Evolutionary conservation across 2,888 invertebrate genomes (phyloP).

Genomic region (Phalangium opilio): DNA sequence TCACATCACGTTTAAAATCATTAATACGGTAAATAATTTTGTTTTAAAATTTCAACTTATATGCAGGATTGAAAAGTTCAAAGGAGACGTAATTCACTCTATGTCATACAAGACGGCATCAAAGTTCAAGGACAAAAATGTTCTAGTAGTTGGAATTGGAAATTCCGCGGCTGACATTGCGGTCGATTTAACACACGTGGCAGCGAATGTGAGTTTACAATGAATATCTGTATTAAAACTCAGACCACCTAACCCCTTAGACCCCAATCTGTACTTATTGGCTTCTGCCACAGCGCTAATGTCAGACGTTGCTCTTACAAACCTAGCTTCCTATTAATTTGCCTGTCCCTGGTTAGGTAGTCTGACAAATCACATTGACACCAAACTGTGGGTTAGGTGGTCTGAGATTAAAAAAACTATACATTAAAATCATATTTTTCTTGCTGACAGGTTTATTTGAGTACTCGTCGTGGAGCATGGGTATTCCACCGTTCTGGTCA

Average conservation of each 20-base stretch:
- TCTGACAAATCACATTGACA: no score
- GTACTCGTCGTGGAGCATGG: slow-evolving; percentile 36
- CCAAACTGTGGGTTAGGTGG: no score
- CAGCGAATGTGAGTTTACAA: slow-evolving; percentile 22
- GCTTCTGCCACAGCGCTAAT: no score
- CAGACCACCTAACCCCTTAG: not conserved
- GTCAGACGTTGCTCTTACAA: no score
- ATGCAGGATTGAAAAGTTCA: slow-evolving; percentile 22
- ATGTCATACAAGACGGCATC: slow-evolving; percentile 18
- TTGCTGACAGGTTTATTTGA: slow-evolving; percentile 35
- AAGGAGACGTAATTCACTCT: slow-evolving; percentile 21
- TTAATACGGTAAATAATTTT: no score
- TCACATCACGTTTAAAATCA: no score
- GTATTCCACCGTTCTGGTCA: slow-evolving; percentile 32
- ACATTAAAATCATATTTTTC: no score
- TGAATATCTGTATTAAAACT: not conserved
- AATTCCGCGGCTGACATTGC: slow-evolving; percentile 34
- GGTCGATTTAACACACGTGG: slow-evolving; percentile 27
- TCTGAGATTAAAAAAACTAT: no score
- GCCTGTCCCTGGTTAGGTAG: no score
- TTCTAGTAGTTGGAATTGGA: slow-evolving; percentile 36
- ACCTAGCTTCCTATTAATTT: no score
- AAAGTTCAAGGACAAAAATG: slow-evolving; percentile 25
- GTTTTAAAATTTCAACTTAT: no score
- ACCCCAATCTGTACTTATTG: not conserved